Percentiles rank a stretch among this genome's conserved stretches.
phyloP scores from a whole-genome alignment of 2,888 invertebrate species.

The Synergus itoensis region DNA sequence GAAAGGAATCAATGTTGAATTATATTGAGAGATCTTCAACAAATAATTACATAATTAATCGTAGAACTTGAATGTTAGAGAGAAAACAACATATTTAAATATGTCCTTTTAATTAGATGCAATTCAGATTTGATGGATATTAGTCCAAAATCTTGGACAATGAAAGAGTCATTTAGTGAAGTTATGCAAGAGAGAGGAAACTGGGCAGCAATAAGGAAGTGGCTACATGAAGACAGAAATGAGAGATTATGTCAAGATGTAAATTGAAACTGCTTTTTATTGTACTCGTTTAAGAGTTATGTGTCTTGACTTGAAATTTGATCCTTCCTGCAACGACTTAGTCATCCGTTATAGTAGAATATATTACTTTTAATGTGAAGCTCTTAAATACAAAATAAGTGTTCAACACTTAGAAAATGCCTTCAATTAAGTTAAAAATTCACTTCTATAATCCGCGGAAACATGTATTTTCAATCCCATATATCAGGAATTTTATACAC shows the following conservation, averaged over 20 bases:
- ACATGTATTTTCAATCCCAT: constrained; percentile 22
- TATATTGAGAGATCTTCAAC: no score
- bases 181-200: constrained; percentile 33
- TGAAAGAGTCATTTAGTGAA: constrained; percentile 21
- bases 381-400: background rate
- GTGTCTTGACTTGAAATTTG: constrained; percentile 35
- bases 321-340: constrained; percentile 29
- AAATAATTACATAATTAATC: no score
- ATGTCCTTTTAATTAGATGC: background rate
- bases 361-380: background rate
- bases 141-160: constrained; percentile 9
- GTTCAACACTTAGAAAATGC: background rate
- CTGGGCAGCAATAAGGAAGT: constrained; percentile 29
- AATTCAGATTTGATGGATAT: background rate
- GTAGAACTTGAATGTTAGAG: no score
- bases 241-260: constrained; percentile 40
- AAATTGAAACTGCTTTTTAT: constrained; percentile 39
- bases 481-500: background rate
- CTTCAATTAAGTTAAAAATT: background rate
- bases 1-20: background rate
- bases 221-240: constrained; percentile 24
- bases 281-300: constrained; percentile 36
- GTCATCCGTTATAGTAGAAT: constrained; percentile 7
- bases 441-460: background rate
- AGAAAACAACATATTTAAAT: background rate